A percentile compares a stretch with the other conserved stretches of the same genome.
phyloP scores from a whole-genome alignment of 1,140 invertebrate genomes.

The Ectropis grisescens region DNA sequence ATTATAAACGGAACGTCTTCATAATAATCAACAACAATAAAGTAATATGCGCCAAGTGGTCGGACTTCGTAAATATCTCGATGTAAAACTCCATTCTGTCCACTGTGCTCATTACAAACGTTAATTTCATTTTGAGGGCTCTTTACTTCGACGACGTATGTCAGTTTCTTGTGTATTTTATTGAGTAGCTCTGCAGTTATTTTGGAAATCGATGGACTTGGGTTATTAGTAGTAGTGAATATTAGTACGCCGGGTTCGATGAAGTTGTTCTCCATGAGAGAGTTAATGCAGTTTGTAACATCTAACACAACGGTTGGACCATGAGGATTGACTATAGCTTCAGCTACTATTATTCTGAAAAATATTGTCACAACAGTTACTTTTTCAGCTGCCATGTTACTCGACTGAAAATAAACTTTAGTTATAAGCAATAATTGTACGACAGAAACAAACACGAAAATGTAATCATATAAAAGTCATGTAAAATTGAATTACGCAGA shows the following conservation, averaged over 20 bases:
- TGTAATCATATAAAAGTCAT: too few species aligned
- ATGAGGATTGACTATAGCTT: constrained; percentile 25
- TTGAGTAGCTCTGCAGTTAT: constrained; percentile 34
- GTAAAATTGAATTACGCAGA: too few species aligned
- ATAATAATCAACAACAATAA: constrained; percentile 35
- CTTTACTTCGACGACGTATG: constrained; percentile 24
- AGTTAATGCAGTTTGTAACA: constrained; percentile 34
- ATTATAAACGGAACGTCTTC: constrained; percentile 31
- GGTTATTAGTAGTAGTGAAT: constrained; percentile 29
- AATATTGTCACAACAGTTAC: too few species aligned
- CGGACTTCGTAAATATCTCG: constrained; percentile 20
- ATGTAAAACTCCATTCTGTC: constrained; percentile 11
- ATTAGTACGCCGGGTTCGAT: constrained; percentile 25
- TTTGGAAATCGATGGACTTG: constrained; percentile 24
- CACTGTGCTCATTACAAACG: too few species aligned
- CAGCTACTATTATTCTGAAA: neutral
- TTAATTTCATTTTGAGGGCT: constrained; percentile 8
- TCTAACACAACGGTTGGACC: constrained; percentile 35
- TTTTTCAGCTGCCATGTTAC: too few species aligned
- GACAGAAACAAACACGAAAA: too few species aligned
- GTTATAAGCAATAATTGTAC: too few species aligned
- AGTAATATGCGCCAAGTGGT: constrained; percentile 23
- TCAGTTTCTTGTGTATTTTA: constrained; percentile 24
- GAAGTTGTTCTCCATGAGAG: constrained; percentile 37
- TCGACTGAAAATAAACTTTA: too few species aligned